Evolutionary conservation across 2,113 vertebrate species (phyloP), one percentile per base, ranked within the genome.

Genomic region (Peromyscus polionotus): DNA sequence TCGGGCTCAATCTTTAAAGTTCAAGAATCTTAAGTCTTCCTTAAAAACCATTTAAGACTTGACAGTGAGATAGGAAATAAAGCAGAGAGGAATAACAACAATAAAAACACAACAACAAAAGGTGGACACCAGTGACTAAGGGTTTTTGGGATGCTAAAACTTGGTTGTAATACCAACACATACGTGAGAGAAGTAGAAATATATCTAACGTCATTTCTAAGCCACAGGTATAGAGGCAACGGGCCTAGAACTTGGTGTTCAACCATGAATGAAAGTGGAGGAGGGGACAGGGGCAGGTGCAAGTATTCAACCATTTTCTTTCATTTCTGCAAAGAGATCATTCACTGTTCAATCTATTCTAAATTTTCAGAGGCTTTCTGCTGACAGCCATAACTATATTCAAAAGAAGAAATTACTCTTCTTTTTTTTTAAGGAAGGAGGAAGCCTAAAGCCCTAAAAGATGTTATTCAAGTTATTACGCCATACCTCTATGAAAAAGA

Each of bases 111-210:
- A 51, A 79, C 26, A 22, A 31, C 26, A 72, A 57, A 76, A 19
- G 31, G 9, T 89, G 65, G 22, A 65, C 45, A 54, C 14, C 9
- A 45, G 77, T 57, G 57, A 33, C 75, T 31, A 75, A 48, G 81
- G 68, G n/a, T 73, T 51, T 91, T 70, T n/a, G 54, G 81, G 33
- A 95, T 90, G 80, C 59, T 87, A 93, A 88, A 95, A 87, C 10
- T 7, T 8, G 65, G 22, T 20, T 87, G 11, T 7, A 59, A 92
- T 68, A 13, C 39, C 48, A 75, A 33, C 10, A 61, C 39, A 33
- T 0, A 14, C 5, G 33, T 33, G 48, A 80, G 16, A 83, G 67
- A 88, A 61, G 45, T 54, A 73, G n/a, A 11, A 87, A 59, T 9
- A 42, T 19, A 48, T 24, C 28, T n/a, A 26, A 42, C 2, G 0